A percentile compares a stretch with the other conserved stretches of the same genome.
phyloP scores from a whole-genome alignment of 1,140 invertebrate species.

The Teleogryllus occipitalis region DNA sequence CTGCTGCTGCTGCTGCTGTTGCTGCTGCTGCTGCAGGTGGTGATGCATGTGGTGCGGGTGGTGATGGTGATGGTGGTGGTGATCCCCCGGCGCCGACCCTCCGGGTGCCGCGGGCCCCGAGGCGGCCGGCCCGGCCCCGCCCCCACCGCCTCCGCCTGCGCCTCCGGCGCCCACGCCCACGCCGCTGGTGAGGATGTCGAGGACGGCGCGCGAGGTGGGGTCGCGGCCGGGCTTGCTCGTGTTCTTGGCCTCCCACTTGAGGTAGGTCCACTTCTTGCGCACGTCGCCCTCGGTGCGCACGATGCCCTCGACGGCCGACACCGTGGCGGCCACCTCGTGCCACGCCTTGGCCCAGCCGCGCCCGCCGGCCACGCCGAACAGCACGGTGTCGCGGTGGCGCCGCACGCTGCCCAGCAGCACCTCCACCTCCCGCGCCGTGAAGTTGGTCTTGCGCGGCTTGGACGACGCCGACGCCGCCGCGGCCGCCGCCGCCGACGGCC shows the following conservation, averaged over 20 bases:
- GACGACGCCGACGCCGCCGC: neutral
- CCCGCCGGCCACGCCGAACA: slow-evolving; percentile 29
- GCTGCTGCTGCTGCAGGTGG: slow-evolving; percentile 14
- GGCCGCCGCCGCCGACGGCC: too few relatives aligned
- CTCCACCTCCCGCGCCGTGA: slow-evolving; percentile 29
- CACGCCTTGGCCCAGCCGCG: slow-evolving; percentile 28
- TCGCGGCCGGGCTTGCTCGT: slow-evolving; percentile 28
- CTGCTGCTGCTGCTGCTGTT: neutral
- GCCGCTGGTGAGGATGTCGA: slow-evolving; percentile 26
- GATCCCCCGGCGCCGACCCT: neutral
- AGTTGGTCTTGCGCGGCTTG: slow-evolving; percentile 30
- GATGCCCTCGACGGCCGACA: slow-evolving; percentile 28
- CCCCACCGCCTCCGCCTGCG: too few relatives aligned
- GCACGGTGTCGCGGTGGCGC: slow-evolving; percentile 25
- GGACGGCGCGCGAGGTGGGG: slow-evolving; percentile 26
- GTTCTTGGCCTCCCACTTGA: slow-evolving; percentile 31
- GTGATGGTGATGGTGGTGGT: neutral
- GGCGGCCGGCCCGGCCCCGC: neutral
- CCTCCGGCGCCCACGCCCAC: neutral
- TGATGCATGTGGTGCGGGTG: neutral
- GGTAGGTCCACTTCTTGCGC: slow-evolving; percentile 30
- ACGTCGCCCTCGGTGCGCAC: slow-evolving; percentile 27
- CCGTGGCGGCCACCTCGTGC: slow-evolving; percentile 27
- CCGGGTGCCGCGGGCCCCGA: neutral
- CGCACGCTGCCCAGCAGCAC: slow-evolving; percentile 25